phyloP scores from a whole-genome alignment of 1,140 invertebrate genomes.

The Heliconius congener region DNA sequence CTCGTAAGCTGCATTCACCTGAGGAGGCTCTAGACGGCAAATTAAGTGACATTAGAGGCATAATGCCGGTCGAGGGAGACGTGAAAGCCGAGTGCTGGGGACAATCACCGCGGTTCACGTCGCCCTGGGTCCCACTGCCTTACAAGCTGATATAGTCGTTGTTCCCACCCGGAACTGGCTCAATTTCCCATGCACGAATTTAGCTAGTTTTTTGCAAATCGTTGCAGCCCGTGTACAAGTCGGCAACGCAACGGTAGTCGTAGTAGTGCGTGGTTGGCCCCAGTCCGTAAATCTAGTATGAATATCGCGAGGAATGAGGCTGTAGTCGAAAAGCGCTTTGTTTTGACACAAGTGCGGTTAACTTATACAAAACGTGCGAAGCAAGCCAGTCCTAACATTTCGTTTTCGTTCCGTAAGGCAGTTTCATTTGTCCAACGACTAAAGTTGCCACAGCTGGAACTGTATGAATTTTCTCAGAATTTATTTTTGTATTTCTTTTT shows the following conservation, averaged over 20 bases:
- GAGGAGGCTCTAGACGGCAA: conserved; percentile 78
- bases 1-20: conserved; percentile 76
- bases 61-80: conserved; percentile 74
- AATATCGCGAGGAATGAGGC: conserved; percentile 41
- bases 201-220: conserved; percentile 30
- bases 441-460: conserved; percentile 16
- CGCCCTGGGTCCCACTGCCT: conserved; percentile 9
- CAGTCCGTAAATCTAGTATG: conserved; percentile 41
- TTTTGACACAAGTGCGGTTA: conserved; percentile 44
- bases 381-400: conserved; percentile 32
- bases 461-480: neutral
- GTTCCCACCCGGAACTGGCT: conserved; percentile 43
- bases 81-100: conserved; percentile 72
- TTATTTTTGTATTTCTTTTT: no score
- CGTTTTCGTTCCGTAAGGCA: conserved; percentile 34
- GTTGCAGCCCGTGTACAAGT: conserved; percentile 43
- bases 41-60: conserved; percentile 80
- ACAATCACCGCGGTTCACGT: conserved; percentile 52
- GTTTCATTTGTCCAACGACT: conserved; percentile 24
- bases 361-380: conserved; percentile 47
- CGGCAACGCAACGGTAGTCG: conserved; percentile 57
- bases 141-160: conserved; percentile 44
- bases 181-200: conserved; percentile 40
- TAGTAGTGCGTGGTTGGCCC: conserved; percentile 50
- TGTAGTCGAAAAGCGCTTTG: conserved; percentile 44